Base-by-base conservation (phyloP, 2,888 invertebrate species). In the Phengaris arion region DNA sequence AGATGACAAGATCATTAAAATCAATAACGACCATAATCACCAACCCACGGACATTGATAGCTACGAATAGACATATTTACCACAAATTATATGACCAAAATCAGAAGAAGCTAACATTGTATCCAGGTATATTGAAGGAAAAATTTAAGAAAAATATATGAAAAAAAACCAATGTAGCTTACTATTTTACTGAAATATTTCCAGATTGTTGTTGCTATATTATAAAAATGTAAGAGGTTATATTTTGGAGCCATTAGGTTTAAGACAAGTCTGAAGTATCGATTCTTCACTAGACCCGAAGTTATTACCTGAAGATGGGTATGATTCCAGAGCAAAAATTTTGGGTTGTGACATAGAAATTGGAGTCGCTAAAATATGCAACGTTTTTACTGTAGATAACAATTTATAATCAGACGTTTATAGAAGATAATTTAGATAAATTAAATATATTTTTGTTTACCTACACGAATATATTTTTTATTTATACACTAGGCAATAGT, bases 1-100 rank as follows among this genome's bases (percentile, higher is more conserved):
- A 6, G 77, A 79, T 0, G 80, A 85, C 52, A 73, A 79, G 3
- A 79, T 86, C n/a, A 76, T 84, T 12, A 78, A 75, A 51, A 69
- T 75, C 9, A 79, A 80, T 5, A 80, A 81, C 51, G 6, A 74
- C 7, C 84, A 84, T 55, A 82, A 78, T 55, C 83, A 75, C 48
- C 69, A 12, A 6, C 69, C 70, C 15, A 22, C 45, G 6, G 68
- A 75, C 2, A 46, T 6, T 45, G n/a, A 46, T 6, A 15, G 10
- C 10, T 46, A 35, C 7, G 48, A 22, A 6, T 35, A 54, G 7
- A 54, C 35, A 68, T n/a, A 13, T 45, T 15, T 22, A 22, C 22
- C 22, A 22, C 22, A 15, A 35, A 35, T 35, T 0, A 35, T 35
- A 4, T 35, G 35, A 35, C 35, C 35, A 35, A 57, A 22, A 82